These are phyloP conservation scores for Aphelenchoides fujianensis DNA, from an alignment of 1,140 invertebrate genomes.

Conservation along the genomic window DNA sequence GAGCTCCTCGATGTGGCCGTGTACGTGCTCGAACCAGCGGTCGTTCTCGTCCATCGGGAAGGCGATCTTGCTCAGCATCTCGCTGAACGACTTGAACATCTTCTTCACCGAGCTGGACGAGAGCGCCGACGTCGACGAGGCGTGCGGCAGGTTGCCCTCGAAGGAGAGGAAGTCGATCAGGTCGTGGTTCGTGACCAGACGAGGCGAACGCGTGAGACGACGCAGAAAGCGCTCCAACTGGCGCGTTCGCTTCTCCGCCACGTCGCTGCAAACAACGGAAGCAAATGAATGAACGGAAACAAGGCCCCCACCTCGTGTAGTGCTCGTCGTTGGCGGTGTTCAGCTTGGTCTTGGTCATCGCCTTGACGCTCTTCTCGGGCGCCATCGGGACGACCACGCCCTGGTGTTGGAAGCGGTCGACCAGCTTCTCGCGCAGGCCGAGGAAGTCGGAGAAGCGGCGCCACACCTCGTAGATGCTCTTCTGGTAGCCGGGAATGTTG, in stretches of 20 bases:
- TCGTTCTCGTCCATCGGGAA: conserved; percentile 99
- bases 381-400: conserved; percentile 94
- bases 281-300: conserved; percentile 44
- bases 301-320: conserved; percentile 65
- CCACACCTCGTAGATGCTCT: conserved; percentile 77
- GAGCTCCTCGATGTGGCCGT: conserved; percentile 82
- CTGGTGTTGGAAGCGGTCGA: conserved; percentile 77
- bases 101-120: conserved; percentile 87
- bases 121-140: conserved; percentile 89
- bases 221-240: conserved; percentile 89
- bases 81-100: conserved; percentile 91
- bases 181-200: conserved; percentile 81
- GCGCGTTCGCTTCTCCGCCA: conserved; percentile 83
- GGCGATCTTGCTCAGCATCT: conserved; percentile 78
- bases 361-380: conserved; percentile 95
- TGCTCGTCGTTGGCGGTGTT: conserved; percentile 70
- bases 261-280: conserved; percentile 69
- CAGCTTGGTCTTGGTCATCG: conserved; percentile 94
- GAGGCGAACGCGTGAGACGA: conserved; percentile 82
- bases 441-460: conserved; percentile 95
- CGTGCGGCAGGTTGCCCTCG: conserved; percentile 85
- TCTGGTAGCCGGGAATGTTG: conserved; percentile 71
- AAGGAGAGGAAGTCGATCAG: conserved; percentile 94
- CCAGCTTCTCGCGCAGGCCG: conserved; percentile 89
- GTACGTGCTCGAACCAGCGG: conserved; percentile 98